phyloP scores from a whole-genome alignment of 1,140 invertebrate species.

The Varroa destructor region DNA sequence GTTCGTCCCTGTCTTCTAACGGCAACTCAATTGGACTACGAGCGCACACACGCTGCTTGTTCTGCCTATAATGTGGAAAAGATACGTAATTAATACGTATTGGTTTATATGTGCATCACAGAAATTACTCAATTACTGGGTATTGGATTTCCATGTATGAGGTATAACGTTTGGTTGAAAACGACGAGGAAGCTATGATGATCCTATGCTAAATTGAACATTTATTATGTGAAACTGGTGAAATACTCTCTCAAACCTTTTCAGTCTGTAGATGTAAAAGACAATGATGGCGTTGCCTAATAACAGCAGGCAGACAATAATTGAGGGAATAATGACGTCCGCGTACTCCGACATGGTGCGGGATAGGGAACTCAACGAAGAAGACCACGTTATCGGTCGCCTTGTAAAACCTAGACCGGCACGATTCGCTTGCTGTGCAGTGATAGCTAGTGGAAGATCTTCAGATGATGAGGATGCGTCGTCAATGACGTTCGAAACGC shows the following conservation, averaged over 20 bases:
- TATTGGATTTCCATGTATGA: no score
- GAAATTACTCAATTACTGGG: no score
- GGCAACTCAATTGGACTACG: conserved; percentile 17
- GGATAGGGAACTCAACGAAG: not conserved
- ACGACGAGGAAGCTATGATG: no score
- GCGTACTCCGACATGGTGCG: conserved; percentile 28
- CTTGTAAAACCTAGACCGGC: not conserved
- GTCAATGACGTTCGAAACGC: conserved; percentile 9
- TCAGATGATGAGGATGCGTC: not conserved
- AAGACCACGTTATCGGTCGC: not conserved
- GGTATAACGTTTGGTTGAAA: no score
- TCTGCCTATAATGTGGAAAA: not conserved
- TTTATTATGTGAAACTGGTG: no score
- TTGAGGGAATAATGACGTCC: conserved; percentile 19
- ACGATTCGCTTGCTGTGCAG: not conserved
- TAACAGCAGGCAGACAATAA: conserved; percentile 10
- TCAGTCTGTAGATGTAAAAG: conserved; percentile 6
- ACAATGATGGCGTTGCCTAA: conserved; percentile 17
- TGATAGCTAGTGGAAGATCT: conserved; percentile 14
- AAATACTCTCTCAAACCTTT: no score
- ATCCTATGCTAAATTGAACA: no score
- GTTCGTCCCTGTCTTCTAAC: conserved; percentile 16
- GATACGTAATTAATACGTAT: no score
- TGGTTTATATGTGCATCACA: no score
- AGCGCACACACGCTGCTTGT: conserved; percentile 22